A percentile compares a stretch with the other conserved stretches of the same genome.
phyloP scores from a whole-genome alignment of 1,140 invertebrate species.

The Zaprionus inermis region DNA sequence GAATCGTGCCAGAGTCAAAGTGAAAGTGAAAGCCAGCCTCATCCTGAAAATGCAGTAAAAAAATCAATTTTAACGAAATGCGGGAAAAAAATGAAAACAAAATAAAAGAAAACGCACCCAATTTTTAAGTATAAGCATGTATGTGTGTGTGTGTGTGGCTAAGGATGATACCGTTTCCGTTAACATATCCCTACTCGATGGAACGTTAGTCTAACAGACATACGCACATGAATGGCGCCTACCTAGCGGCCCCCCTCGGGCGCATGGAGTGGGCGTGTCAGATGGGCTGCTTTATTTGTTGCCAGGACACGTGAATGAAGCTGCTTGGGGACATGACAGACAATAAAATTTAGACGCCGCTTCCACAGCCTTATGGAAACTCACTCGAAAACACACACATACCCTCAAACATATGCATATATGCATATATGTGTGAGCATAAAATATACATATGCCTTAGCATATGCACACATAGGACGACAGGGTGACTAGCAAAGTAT shows the following conservation, averaged over 20 bases:
- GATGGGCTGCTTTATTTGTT: conserved; percentile 39
- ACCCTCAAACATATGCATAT: not conserved
- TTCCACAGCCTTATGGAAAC: conserved; percentile 57
- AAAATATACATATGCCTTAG: conserved; percentile 12
- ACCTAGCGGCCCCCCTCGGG: not conserved
- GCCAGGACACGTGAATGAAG: conserved; percentile 40
- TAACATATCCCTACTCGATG: not conserved
- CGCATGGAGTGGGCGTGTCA: not conserved
- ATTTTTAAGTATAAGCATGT: not conserved
- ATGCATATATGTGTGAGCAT: not conserved
- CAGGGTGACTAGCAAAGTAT: conserved; percentile 27
- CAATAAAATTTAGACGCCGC: conserved; percentile 53
- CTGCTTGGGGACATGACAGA: conserved; percentile 42
- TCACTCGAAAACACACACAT: conserved; percentile 9
- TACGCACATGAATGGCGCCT: not conserved
- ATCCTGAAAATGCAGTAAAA: conserved; percentile 69
- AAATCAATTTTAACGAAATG: conserved; percentile 77
- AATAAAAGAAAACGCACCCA: not conserved
- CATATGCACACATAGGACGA: conserved; percentile 13
- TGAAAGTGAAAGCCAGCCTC: conserved; percentile 52
- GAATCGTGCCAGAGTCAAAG: conserved; percentile 46
- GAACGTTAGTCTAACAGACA: not conserved
- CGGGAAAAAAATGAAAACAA: conserved; percentile 49
- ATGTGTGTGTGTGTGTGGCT: not conserved
- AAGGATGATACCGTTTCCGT: conserved; percentile 27